Evolutionary conservation across 2,888 invertebrate species (phyloP).

Genomic region (Dolichopus griseipennis): DNA sequence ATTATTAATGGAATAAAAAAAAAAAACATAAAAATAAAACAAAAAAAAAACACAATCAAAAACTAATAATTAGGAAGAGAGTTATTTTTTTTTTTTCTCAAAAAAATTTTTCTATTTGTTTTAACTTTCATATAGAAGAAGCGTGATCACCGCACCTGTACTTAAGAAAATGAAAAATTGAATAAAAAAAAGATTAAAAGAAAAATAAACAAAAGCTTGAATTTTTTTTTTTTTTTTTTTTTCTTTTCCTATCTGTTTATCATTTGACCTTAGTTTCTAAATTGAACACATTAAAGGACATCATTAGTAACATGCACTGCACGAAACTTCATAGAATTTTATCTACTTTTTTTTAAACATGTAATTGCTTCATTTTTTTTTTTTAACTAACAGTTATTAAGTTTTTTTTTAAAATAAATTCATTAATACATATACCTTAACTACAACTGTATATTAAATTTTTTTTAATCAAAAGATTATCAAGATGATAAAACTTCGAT

Average conservation of each 20-base stretch:
- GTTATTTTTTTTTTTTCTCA: not conserved
- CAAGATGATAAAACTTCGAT: too few relatives aligned
- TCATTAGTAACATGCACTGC: not conserved
- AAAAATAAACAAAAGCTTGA: not conserved
- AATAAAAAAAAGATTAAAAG: not conserved
- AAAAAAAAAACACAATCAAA: too few relatives aligned
- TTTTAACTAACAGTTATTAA: too few relatives aligned
- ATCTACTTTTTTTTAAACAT: too few relatives aligned
- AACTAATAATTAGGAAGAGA: not conserved
- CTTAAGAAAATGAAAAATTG: not conserved
- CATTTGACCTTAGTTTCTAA: not conserved
- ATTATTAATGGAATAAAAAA: not conserved
- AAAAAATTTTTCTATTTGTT: not conserved
- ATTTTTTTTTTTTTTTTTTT: not conserved
- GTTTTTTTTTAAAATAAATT: too few relatives aligned
- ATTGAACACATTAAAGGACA: not conserved
- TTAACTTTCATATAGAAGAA: not conserved
- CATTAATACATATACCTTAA: too few relatives aligned
- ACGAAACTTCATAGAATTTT: too few relatives aligned
- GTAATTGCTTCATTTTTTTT: too few relatives aligned
- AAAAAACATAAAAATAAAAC: too few relatives aligned
- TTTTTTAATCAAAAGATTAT: too few relatives aligned
- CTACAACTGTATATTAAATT: too few relatives aligned
- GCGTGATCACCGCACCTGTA: conserved; percentile 3
- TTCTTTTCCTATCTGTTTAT: too few relatives aligned